These are phyloP conservation scores for Sander lucioperca DNA, from an alignment of 2,113 vertebrate genomes.

Conservation along the genomic window DNA sequence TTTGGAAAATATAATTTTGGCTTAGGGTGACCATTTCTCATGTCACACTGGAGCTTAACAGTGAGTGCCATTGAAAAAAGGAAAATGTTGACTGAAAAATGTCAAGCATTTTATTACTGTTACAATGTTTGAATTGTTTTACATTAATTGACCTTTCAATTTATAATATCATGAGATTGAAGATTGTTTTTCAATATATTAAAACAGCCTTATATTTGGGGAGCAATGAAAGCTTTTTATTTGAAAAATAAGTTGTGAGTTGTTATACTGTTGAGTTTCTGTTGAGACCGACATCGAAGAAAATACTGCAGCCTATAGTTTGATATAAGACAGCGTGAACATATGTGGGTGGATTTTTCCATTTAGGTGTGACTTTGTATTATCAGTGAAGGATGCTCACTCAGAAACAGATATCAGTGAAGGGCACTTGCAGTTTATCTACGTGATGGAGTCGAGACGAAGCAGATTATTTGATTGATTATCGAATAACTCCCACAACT, in stretches of 20 bases:
- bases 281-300: too few relatives aligned
- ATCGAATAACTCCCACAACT: conserved; percentile 23
- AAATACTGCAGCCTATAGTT: background rate
- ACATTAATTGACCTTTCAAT: background rate
- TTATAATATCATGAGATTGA: background rate
- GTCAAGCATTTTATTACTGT: background rate
- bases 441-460: conserved; percentile 7
- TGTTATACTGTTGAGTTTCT: background rate
- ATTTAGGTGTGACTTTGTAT: conserved; percentile 10
- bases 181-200: background rate
- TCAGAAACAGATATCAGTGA: conserved; percentile 14
- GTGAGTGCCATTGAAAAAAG: background rate
- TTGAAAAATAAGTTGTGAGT: too few relatives aligned
- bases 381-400: conserved; percentile 7
- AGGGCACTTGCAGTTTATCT: conserved; percentile 15
- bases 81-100: background rate
- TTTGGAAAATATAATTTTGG: background rate
- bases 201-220: background rate
- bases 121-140: background rate
- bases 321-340: background rate
- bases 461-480: conserved; percentile 46
- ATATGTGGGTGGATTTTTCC: conserved; percentile 17
- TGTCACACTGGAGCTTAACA: background rate
- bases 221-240: background rate
- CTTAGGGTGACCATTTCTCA: background rate